Evolutionary conservation across 2,888 invertebrate genomes (phyloP).

Genomic region (Lobophora halterata): DNA sequence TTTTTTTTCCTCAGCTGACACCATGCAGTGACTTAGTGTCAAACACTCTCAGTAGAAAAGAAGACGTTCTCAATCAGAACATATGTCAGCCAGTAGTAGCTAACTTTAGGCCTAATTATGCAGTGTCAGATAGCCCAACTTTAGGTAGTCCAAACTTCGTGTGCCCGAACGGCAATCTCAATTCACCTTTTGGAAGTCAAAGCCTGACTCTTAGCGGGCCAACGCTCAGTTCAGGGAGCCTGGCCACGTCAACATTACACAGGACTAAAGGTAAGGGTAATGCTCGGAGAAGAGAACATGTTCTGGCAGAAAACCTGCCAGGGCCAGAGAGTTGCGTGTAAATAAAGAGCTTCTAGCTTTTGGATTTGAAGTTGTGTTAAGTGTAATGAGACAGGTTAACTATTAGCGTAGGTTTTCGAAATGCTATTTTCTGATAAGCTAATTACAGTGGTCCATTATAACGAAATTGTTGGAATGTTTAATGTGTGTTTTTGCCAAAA

Average conservation of each 20-base stretch:
- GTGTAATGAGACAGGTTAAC: constrained; percentile 36
- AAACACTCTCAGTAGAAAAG: constrained; percentile 50
- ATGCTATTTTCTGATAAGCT: constrained; percentile 30
- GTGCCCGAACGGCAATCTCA: constrained; percentile 69
- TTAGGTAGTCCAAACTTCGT: constrained; percentile 75
- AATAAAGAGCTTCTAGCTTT: constrained; percentile 31
- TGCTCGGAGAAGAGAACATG: constrained; percentile 85
- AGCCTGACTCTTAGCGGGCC: constrained; percentile 63
- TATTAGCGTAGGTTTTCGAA: constrained; percentile 37
- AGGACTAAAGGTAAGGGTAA: constrained; percentile 77
- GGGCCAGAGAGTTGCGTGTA: constrained; percentile 94
- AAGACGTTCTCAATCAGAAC: constrained; percentile 68
- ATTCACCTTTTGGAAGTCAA: constrained; percentile 69
- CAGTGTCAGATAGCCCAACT: constrained; percentile 68
- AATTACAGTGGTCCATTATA: constrained; percentile 30
- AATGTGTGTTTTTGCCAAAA: constrained; percentile 32
- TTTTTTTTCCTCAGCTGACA: constrained; percentile 51
- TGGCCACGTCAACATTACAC: constrained; percentile 70
- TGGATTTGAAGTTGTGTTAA: constrained; percentile 36
- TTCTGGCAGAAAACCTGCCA: constrained; percentile 91
- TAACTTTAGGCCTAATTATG: constrained; percentile 69
- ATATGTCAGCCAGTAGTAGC: constrained; percentile 52
- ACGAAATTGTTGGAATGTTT: constrained; percentile 25
- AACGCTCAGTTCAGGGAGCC: constrained; percentile 68
- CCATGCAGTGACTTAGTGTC: constrained; percentile 56